Evolutionary conservation across 1,140 invertebrate species (phyloP), one percentile per base, ranked within the genome.

Genomic region (Epicauta chinensis): DNA sequence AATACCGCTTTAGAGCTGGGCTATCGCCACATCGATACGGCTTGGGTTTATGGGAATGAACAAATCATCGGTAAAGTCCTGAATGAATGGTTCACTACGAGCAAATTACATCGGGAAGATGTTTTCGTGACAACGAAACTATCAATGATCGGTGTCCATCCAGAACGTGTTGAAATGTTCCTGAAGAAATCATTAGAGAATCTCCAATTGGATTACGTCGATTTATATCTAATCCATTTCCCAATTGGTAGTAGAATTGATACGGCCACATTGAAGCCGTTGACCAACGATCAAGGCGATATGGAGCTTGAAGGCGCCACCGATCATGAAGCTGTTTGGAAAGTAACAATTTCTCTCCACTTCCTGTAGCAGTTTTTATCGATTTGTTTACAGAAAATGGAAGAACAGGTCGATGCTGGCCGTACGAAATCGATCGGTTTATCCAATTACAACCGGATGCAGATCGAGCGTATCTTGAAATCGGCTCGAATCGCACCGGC

Each of bases 91-190:
- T 74, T 91, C 38, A 71, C 78, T 51, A 73, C 80, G 36, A 84
- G 84, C 16, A 80, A 80, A 66, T 72, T 88, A 2, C 84, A 34
- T 3, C 32, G 89, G 35, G 80, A 87, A 62, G 87, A 92, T 17
- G 69, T 93, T 15, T 93, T 89, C 67, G 77, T 93, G 47, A 84
- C 84, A 1, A 89, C 89, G n/a, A 93, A 91, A 73, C 78, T 89
- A 70, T 73, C 74, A 55, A 65, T 72, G n/a, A 49, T 65, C 47
- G 69, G 75, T 64, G 60, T 62, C 37, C 74, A 81, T 17, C 78
- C 86, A 12, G 77, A 78, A 2, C 79, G 83, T 46, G 87, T 93
- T 10, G 78, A 81, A 53, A 81, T 81, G 32, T 87, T 79, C 55
- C 67, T 93, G 14, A 81, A 81, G 31, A 70, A 82, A 43, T 92